Base-by-base conservation (phyloP, 2,113 vertebrate species). In the Chroicocephalus ridibundus region DNA sequence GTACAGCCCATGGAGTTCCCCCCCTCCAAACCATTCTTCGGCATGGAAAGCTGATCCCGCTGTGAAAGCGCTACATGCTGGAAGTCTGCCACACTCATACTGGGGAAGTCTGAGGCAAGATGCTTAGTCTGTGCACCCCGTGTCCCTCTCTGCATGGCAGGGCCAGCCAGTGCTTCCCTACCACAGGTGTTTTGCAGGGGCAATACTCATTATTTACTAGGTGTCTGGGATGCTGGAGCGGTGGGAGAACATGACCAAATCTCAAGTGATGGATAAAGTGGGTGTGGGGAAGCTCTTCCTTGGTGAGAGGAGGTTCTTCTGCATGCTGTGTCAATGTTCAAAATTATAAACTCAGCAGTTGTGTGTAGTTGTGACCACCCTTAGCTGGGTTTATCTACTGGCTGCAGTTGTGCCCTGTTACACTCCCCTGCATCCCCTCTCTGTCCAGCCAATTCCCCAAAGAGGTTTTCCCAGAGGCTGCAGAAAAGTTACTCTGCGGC, bases 11-110 rank as follows among this genome's bases (percentile, higher is more conserved):
- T 74, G 91, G 91, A 77, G 78, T 91, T 96, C 93, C 74, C 83
- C 83, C 82, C 42, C 58, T 93, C 72, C 61, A 44, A 84, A 66
- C 31, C 34, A 7, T 46, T 65, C 52, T 52, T 36, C 9, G 0
- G 49, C 46, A 15, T 54, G 49, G 77, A 93, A 97, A 95, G 58
- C 91, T 72, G 86, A 88, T 94, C 92, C 88, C 85, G 86, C 89
- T 91, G 94, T 79, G 91, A 85, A 94, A 91, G 86, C 74, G 46
- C 34, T 64, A 47, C 20, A 2, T n/a, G 38, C 61, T 96, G 93
- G 94, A 89, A 72, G 38, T 19, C 58, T 96, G 96, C 88, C 84
- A 86, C 13, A 0, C 32, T 65, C 2, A 0, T 4, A 9, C 69
- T 78, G 83, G 86, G 44, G 62, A 85, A 44, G 70, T 54, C 77